Percentiles rank a stretch among this genome's conserved stretches.
Conservation (phyloP, 1,140 invertebrate species). For the Meloidogyne hapla region DNA sequence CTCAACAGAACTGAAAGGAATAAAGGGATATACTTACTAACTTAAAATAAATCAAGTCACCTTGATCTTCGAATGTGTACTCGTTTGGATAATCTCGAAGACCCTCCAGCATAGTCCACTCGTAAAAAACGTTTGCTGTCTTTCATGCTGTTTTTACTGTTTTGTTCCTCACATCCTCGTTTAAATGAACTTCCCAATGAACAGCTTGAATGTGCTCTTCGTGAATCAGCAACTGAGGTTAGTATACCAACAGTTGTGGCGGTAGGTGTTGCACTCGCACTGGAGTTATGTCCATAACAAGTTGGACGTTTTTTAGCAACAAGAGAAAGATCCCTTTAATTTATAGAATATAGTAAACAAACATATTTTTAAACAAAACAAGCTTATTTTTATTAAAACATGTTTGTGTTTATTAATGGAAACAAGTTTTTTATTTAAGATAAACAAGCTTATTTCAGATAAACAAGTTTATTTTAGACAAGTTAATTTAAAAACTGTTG, state of each 20-base stretch:
- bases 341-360: too few species aligned
- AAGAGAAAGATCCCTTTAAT: slow-evolving; percentile 50
- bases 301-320: slow-evolving; percentile 45
- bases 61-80: slow-evolving; percentile 62
- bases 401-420: too few species aligned
- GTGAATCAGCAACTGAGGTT: neutral
- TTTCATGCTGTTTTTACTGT: slow-evolving; percentile 25
- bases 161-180: slow-evolving; percentile 56
- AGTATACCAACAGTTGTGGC: neutral
- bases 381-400: too few species aligned
- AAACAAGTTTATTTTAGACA: neutral
- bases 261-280: neutral
- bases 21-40: neutral
- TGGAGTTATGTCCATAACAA: slow-evolving; percentile 11
- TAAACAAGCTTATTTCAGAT: too few species aligned
- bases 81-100: slow-evolving; percentile 51
- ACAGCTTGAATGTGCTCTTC: slow-evolving; percentile 58
- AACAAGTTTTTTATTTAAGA: neutral
- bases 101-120: slow-evolving; percentile 54
- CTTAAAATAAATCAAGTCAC: slow-evolving; percentile 33
- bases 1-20: slow-evolving; percentile 55
- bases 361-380: too few species aligned
- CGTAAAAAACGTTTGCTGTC: slow-evolving; percentile 57
- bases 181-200: slow-evolving; percentile 54
- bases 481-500: neutral